Percentiles rank a stretch among this genome's conserved stretches.
Evolutionary conservation across 2,888 invertebrate genomes (phyloP).

Genomic region (Synanthedon tipuliformis): DNA sequence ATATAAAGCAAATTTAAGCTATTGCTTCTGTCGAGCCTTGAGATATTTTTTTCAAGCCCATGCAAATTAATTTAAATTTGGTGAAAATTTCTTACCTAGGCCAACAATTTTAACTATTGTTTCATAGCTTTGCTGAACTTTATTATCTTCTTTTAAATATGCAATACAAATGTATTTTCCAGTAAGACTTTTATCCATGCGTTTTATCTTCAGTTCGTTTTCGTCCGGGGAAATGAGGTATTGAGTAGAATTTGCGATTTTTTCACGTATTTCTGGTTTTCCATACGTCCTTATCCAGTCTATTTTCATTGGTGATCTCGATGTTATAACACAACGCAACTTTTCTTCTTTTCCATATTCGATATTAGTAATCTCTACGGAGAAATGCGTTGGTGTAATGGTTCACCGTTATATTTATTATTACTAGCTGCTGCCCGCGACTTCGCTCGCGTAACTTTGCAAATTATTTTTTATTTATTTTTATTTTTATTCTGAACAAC

Average conservation of each 20-base stretch:
- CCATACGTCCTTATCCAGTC: background rate
- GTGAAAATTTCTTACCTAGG: background rate
- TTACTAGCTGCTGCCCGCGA: no score
- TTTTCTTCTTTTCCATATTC: background rate
- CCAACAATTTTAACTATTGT: background rate
- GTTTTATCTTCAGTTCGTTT: background rate
- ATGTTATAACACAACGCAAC: background rate
- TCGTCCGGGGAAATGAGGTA: background rate
- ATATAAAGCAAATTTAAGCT: no score
- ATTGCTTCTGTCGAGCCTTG: no score
- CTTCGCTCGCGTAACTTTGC: no score
- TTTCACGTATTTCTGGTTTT: background rate
- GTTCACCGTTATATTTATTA: no score
- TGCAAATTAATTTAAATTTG: background rate
- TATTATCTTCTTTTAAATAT: background rate
- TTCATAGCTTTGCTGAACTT: background rate
- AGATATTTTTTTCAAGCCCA: no score
- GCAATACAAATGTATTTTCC: background rate
- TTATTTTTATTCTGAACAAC: no score
- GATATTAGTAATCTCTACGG: background rate
- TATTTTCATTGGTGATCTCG: background rate
- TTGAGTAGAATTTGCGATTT: background rate
- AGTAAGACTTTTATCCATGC: background rate
- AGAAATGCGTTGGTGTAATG: background rate
- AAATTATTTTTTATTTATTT: no score